phyloP scores from a whole-genome alignment of 2,113 vertebrate genomes.

The Pterocles orientalis region DNA sequence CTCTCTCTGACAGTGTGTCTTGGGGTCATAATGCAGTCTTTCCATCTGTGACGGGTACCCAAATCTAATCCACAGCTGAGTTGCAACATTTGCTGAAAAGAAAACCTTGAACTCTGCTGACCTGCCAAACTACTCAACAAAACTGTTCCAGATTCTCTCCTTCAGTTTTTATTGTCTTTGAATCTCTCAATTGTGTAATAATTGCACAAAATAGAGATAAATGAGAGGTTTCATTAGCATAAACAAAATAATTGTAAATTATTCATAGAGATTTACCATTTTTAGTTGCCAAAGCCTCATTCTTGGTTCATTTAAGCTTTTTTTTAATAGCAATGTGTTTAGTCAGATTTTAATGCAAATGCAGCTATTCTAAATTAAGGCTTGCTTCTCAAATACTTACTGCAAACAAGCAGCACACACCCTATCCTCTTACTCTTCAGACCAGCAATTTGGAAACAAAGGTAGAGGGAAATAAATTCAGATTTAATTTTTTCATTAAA shows the following conservation, averaged over 20 bases:
- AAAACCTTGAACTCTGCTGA: conserved; percentile 33
- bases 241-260: conserved; percentile 3
- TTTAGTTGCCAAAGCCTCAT: not conserved
- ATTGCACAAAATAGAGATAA: not conserved
- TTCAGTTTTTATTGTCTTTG: not conserved
- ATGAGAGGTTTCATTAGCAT: not conserved
- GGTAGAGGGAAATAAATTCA: conserved; percentile 50
- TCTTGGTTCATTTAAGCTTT: conserved; percentile 7
- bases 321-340: not conserved
- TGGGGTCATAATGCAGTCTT: not conserved
- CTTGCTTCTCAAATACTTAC: conserved; percentile 9
- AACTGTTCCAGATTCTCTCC: not conserved
- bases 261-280: not conserved
- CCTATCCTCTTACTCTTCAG: conserved; percentile 16
- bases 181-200: not conserved
- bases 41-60: not conserved
- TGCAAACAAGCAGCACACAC: conserved; percentile 15
- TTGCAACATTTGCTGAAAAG: conserved; percentile 5
- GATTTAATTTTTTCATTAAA: conserved; percentile 56
- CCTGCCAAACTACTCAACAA: not conserved
- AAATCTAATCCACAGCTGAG: not conserved
- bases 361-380: not conserved
- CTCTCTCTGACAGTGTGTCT: not conserved
- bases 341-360: conserved; percentile 39
- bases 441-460: conserved; percentile 46